Base-by-base conservation (phyloP, 2,113 vertebrate species). In the Apodemus speciosus region DNA sequence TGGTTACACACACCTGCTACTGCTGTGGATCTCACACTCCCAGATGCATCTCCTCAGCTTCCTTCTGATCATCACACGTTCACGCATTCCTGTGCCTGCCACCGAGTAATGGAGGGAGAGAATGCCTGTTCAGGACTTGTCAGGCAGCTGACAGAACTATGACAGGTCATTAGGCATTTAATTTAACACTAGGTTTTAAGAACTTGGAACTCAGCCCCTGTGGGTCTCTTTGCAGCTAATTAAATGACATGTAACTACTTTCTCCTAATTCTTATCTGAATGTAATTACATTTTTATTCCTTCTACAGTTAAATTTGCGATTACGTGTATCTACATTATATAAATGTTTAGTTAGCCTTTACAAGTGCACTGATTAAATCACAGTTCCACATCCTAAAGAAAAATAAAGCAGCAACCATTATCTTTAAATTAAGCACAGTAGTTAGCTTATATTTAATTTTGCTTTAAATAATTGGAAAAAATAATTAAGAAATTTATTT, bases 131-230 rank as follows among this genome's bases (percentile, higher is more conserved):
- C 49, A 66, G n/a, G 73, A 32, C 68, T 95, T 94, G 2, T 95
- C 96, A 94, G 25, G 32, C 83, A n/a, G 10, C 32, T 56, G 62
- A 90, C 9, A 81, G 53, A 68, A 56, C 77, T 9, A 7, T 92
- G 85, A 89, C 92, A 96, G 77, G 46, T 85, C 77, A 81, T 93
- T 96, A 93, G 60, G 72, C 46, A 60, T 93, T 96, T 95, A 95
- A 18, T 94, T 38, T 91, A 96, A 92, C 72, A 91, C 87, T 92
- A 62, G 72, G 38, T 18, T 97, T 90, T 94, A 83, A 91, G 62
- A n/a, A 73, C 9, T 75, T n/a, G 60, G 43, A 85, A 60, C 87
- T 38, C 87, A 96, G 58, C 40, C 46, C 71, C 30, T 88, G 27
- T 38, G n/a, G 91, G 40, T 86, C 96, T 93, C 58, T 76, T 71